Conservation (phyloP, 2,888 invertebrate species). For the Toxonevra muliebris region DNA sequence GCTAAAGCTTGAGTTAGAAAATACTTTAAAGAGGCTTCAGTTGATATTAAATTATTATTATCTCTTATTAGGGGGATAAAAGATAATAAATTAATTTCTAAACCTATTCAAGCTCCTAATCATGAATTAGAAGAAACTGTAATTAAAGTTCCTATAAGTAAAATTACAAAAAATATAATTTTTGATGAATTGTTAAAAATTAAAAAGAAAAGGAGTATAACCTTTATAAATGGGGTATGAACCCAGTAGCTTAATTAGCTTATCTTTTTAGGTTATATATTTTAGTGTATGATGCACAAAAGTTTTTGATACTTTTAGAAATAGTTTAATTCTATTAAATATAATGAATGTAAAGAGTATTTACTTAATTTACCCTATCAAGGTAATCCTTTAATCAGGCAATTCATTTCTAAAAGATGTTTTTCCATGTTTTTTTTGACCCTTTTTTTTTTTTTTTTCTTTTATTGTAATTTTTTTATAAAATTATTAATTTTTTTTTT, state of each 20-base stretch:
- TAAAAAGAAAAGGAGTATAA: slow-evolving; percentile 67
- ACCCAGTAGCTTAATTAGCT: slow-evolving; percentile 68
- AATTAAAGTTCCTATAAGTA: slow-evolving; percentile 67
- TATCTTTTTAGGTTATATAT: slow-evolving; percentile 70
- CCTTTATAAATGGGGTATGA: slow-evolving; percentile 67
- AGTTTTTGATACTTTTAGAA: slow-evolving; percentile 71
- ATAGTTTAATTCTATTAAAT: slow-evolving; percentile 73
- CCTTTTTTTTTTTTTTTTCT: too few species aligned
- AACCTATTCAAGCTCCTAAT: slow-evolving; percentile 69
- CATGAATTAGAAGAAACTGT: slow-evolving; percentile 66
- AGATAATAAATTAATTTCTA: slow-evolving; percentile 73
- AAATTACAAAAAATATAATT: slow-evolving; percentile 67
- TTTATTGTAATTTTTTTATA: neutral
- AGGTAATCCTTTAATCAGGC: slow-evolving; percentile 69
- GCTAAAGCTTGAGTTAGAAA: slow-evolving; percentile 71
- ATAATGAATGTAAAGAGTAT: slow-evolving; percentile 54
- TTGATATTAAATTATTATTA: slow-evolving; percentile 66
- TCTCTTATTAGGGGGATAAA: slow-evolving; percentile 70
- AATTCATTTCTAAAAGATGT: slow-evolving; percentile 41
- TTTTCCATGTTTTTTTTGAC: too few species aligned
- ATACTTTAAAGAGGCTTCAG: slow-evolving; percentile 71
- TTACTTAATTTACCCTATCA: slow-evolving; percentile 71
- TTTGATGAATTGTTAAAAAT: slow-evolving; percentile 66
- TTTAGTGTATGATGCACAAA: slow-evolving; percentile 72
- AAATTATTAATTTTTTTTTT: slow-evolving; percentile 11